A percentile compares a stretch with the other conserved stretches of the same genome.
Conservation (phyloP, 2,797 vertebrate species). For the Danio kyathit region DNA sequence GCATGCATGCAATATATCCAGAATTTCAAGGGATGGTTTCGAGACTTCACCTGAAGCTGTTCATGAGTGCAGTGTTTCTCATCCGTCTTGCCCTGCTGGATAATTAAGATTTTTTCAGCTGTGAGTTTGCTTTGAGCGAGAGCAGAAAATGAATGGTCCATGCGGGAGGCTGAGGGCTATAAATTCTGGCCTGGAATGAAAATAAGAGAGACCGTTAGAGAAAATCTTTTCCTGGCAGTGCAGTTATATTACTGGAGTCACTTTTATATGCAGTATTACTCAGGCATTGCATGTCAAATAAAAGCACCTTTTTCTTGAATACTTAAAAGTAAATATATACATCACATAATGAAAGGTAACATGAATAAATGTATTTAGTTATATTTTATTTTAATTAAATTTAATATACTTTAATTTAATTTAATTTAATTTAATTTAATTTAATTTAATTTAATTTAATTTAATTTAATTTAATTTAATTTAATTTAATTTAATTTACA, state of each 20-base stretch:
- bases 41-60: slow-evolving; percentile 18
- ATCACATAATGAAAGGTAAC: too few relatives aligned
- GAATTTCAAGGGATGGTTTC: neutral
- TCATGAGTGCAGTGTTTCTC: neutral
- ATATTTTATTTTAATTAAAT: too few relatives aligned
- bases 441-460: too few relatives aligned
- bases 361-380: too few relatives aligned
- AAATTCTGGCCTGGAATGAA: slow-evolving; percentile 3
- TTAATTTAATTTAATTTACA: too few relatives aligned
- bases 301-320: too few relatives aligned
- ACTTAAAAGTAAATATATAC: too few relatives aligned
- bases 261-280: neutral
- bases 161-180: neutral
- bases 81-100: neutral
- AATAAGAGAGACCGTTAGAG: neutral
- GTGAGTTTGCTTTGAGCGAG: slow-evolving; percentile 19
- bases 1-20: neutral
- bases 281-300: too few relatives aligned
- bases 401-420: too few relatives aligned
- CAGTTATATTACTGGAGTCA: neutral
- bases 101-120: slow-evolving; percentile 30
- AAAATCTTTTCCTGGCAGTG: neutral
- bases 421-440: too few relatives aligned
- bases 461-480: too few relatives aligned
- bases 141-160: slow-evolving; percentile 23